These are phyloP conservation scores for Sus cebifrons DNA, from an alignment of 2,797 vertebrate genomes.

Conservation along the genomic window DNA sequence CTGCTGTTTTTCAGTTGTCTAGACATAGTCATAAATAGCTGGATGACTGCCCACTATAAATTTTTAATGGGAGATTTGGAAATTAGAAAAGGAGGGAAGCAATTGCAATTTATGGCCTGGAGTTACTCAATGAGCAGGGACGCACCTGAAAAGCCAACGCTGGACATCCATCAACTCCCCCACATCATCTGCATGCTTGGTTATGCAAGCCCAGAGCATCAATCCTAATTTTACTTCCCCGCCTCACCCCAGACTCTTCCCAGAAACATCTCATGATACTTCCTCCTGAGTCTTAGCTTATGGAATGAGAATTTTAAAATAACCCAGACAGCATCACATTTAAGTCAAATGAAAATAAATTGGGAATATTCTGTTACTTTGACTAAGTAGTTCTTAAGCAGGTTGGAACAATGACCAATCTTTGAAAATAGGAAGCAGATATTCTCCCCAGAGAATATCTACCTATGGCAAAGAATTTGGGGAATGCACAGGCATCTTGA, in stretches of 20 bases:
- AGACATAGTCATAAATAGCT: conserved; percentile 86
- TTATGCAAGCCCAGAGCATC: not conserved
- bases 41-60: conserved; percentile 81
- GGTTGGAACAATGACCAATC: not conserved
- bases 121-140: conserved; percentile 65
- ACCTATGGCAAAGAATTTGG: not conserved
- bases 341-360: conserved; percentile 16
- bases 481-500: not conserved
- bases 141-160: not conserved
- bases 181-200: not conserved
- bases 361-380: not conserved
- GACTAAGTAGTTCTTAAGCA: conserved; percentile 14
- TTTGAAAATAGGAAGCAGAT: conserved; percentile 31
- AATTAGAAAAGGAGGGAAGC: conserved; percentile 83
- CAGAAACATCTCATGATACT: not conserved
- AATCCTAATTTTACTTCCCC: not conserved
- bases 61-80: conserved; percentile 84
- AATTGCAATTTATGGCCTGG: conserved; percentile 67
- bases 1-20: conserved; percentile 81
- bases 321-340: not conserved
- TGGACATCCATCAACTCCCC: not conserved
- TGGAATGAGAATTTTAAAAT: conserved; percentile 11
- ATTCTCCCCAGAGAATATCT: conserved; percentile 1
- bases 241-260: not conserved
- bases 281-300: not conserved